Conservation (phyloP, 2,888 invertebrate genomes). For the Philaethria dido region DNA sequence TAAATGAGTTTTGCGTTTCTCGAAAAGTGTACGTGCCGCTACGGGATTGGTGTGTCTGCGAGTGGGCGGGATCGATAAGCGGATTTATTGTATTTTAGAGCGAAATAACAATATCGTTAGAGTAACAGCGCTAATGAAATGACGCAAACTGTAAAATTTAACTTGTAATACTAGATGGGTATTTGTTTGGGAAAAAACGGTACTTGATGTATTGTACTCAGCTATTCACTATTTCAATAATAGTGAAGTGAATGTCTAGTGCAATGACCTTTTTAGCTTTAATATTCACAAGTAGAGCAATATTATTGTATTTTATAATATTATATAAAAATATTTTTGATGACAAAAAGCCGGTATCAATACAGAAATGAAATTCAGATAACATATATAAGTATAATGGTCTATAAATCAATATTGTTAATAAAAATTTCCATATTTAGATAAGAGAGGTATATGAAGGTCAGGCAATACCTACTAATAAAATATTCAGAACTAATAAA, state of each 20-base stretch:
- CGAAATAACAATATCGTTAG: slow-evolving; percentile 18
- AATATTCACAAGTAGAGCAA: background rate
- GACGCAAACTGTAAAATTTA: slow-evolving; percentile 19
- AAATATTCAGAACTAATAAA: no score
- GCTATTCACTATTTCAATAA: background rate
- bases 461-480: no score
- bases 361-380: no score
- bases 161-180: slow-evolving; percentile 22
- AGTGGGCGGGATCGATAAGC: slow-evolving; percentile 51
- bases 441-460: no score
- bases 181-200: slow-evolving; percentile 10
- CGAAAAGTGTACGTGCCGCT: slow-evolving; percentile 68
- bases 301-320: background rate
- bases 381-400: no score
- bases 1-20: slow-evolving; percentile 57
- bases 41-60: slow-evolving; percentile 60
- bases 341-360: background rate
- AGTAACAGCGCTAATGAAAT: slow-evolving; percentile 7
- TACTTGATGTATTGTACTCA: slow-evolving; percentile 9
- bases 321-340: background rate
- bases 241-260: background rate
- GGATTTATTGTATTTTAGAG: slow-evolving; percentile 22
- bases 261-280: slow-evolving; percentile 8
- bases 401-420: no score
- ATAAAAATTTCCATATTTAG: no score